Conservation (phyloP, 2,888 invertebrate genomes). For the Disparrhopalites patrizii region DNA sequence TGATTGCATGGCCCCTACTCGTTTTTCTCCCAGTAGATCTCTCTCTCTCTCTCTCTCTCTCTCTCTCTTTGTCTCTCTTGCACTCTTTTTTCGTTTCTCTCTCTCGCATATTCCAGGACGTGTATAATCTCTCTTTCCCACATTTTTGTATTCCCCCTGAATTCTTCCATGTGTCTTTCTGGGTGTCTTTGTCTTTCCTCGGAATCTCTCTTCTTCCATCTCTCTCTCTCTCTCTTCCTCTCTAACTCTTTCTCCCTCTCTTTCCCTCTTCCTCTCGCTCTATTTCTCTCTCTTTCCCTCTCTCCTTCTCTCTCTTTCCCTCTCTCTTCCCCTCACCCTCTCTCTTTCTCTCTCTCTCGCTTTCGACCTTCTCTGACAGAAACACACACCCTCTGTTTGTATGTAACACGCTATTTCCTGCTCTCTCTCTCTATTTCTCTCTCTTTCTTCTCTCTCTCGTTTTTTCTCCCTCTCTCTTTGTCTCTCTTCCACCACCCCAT, state of each 20-base stretch:
- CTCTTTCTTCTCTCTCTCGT: background rate
- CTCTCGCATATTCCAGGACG: background rate
- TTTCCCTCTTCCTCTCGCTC: background rate
- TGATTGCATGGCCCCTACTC: slow-evolving; percentile 1
- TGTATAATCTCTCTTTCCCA: no score
- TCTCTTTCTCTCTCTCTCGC: background rate
- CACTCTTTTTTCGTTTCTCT: background rate
- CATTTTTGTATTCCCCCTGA: no score
- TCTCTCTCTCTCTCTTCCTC: background rate
- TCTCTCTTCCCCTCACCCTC: no score
- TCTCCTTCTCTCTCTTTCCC: background rate
- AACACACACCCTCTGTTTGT: no score
- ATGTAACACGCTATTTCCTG: background rate
- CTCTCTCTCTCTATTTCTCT: background rate
- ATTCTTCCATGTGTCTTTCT: no score
- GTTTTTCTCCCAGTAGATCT: background rate
- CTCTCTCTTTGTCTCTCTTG: background rate
- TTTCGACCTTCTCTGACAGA: background rate
- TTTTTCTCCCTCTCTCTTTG: no score
- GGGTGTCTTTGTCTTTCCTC: no score
- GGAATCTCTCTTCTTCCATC: background rate
- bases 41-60: background rate
- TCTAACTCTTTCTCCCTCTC: background rate
- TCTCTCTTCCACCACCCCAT: no score
- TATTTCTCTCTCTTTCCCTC: background rate